Base-by-base conservation (phyloP, 2,797 vertebrate species). In the Petrocephalus schoutedeni region DNA sequence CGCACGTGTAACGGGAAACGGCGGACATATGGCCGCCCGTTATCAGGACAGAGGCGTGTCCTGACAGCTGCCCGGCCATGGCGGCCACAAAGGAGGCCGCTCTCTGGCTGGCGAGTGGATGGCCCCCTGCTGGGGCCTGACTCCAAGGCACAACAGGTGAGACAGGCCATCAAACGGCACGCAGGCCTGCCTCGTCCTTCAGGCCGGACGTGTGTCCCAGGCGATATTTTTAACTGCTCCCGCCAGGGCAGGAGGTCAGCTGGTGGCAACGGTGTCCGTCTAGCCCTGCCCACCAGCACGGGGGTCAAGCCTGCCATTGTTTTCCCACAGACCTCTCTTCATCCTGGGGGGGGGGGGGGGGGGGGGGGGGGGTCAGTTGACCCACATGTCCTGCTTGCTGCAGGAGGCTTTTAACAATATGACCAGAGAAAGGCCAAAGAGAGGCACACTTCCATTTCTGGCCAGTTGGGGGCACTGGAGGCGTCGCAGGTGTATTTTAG, bases 181-280 rank as follows among this genome's bases (percentile, higher is more conserved):
- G 61, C 23, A 12, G 23, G 23, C 10, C 56, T 6, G 84, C 85
- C 12, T 32, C 19, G 19, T 59, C 74, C 87, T 61, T 36, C 74
- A 49, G 59, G 6, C 53, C 82, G 23, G 82, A 53, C 10, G 8
- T 21, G 53, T 85, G 87, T 83, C 64, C 28, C 56, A 21, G 32
- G 28, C 21, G 87, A 71, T 90, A 91, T 91, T 90, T 91, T 89
- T 92, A 90, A 89, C 89, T 32, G 36, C 77, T 86, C 64, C 49
- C 80, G 87, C 85, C 74, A 21, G 36, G 16, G 12, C 67, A 36
- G 67, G 36, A 57, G 51, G 87, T 71, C 84, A 88, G 80, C n/a
- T 36, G 85, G 57, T 51, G 88, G 74, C 64, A 53, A 82, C 88
- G 67, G 5, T 19, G 28, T 74, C 67, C 16, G 12, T 41, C 28